Conservation (phyloP, 2,888 invertebrate species). For the Synergus itoensis region DNA sequence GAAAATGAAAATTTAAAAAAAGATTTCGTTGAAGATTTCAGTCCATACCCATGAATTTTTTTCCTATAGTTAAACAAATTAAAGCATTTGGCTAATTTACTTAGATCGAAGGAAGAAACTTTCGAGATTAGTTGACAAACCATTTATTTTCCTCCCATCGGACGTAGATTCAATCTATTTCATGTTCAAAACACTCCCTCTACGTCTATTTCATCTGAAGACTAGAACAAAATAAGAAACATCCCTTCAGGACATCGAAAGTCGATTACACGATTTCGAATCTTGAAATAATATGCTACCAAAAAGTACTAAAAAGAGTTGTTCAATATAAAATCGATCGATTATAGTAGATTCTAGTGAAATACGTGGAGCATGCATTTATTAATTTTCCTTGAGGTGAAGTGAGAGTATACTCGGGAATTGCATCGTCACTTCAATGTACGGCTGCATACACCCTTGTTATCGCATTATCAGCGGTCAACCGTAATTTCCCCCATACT, state of each 20-base stretch:
- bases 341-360: neutral
- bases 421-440: slow-evolving; percentile 60
- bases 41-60: no score
- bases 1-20: no score
- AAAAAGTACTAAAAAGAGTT: no score
- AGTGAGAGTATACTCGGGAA: slow-evolving; percentile 34
- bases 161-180: neutral
- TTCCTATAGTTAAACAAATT: no score
- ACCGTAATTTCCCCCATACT: slow-evolving; percentile 59
- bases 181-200: neutral
- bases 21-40: no score
- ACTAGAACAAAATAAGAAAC: neutral
- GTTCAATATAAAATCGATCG: neutral
- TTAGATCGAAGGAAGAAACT: no score
- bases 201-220: neutral
- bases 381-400: slow-evolving; percentile 23
- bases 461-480: slow-evolving; percentile 60
- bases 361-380: neutral
- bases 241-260: no score
- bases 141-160: no score
- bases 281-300: no score
- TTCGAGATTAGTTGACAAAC: no score
- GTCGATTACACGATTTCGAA: no score
- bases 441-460: slow-evolving; percentile 62
- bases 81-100: no score